Conservation (phyloP, 2,888 invertebrate species). For the Agonopterix heracliana region DNA sequence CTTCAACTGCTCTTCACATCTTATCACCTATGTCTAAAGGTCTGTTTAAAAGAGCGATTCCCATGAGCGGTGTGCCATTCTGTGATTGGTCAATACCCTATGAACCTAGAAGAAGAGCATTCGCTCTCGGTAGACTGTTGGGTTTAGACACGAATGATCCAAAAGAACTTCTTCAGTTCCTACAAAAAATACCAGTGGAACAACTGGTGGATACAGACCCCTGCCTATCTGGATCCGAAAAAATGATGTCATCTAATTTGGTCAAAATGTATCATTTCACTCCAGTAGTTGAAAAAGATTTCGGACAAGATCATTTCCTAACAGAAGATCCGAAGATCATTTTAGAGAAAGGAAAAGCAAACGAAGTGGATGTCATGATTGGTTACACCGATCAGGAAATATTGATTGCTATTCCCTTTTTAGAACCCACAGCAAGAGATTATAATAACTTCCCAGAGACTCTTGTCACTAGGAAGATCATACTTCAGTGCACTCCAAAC, state of each 20-base stretch:
- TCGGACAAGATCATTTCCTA: constrained; percentile 36
- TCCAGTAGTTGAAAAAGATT: constrained; percentile 45
- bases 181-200: constrained; percentile 26
- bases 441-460: constrained; percentile 33
- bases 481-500: constrained; percentile 19
- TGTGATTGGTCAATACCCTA: constrained; percentile 25
- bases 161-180: constrained; percentile 24
- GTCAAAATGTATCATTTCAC: constrained; percentile 36
- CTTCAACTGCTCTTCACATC: constrained; percentile 28
- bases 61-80: constrained; percentile 38
- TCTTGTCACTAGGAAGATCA: constrained; percentile 34
- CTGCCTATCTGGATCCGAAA: constrained; percentile 32
- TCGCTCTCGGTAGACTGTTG: constrained; percentile 22
- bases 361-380: constrained; percentile 78
- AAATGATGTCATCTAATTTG: constrained; percentile 25
- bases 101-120: constrained; percentile 22
- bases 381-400: constrained; percentile 83
- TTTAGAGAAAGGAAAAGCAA: constrained; percentile 57
- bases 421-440: constrained; percentile 5
- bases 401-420: constrained; percentile 13
- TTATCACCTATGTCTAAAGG: constrained; percentile 45
- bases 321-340: constrained; percentile 27
- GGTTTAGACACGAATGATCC: constrained; percentile 24
- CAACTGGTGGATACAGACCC: constrained; percentile 18
- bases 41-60: constrained; percentile 37